Base-by-base conservation (phyloP, 2,113 vertebrate genomes). In the Asarcornis scutulata region DNA sequence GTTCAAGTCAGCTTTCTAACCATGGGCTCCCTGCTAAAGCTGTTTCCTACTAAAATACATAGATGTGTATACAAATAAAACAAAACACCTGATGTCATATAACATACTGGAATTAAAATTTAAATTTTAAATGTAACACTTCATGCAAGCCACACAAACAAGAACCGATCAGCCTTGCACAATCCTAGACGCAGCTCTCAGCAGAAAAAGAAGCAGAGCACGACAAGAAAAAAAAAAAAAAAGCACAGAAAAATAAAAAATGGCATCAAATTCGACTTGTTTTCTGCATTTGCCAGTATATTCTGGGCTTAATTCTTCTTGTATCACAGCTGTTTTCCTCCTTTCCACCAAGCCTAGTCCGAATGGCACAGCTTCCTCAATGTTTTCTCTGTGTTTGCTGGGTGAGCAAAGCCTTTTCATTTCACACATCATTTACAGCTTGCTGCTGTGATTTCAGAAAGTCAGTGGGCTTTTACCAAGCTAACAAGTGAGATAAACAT, bases 371-470 rank as follows among this genome's bases (percentile, higher is more conserved):
- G 94, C 76, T 82, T 85, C 77, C 82, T 96, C 97, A 83, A 48
- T 75, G 96, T 92, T 88, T 96, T 89, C 94, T 88, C 94, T 69
- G 90, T 53, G 96, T 89, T 97, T 92, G 81, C 88, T 96, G 96
- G 86, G 76, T n/a, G 56, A 97, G 97, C 96, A 97, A 95, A 97
- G 95, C 96, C 96, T 97, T 97, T 97, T 98, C 97, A 98, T 98
- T 98, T 98, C 98, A 98, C 98, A 98, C 97, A 98, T 97, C 98
- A 98, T 98, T 98, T 98, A 96, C 96, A 97, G 96, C 96, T 97
- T 66, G 83, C 96, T 95, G 94, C 96, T 97, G 96, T 95, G 97
- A 96, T 97, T 97, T 97, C 96, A 96, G 94, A 97, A 98, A 97
- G 95, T 95, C 97, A 97, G 97, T 97, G 95, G 93, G 96, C 97